phyloP scores from a whole-genome alignment of 2,888 invertebrate genomes.

The Gryllus longicercus region DNA sequence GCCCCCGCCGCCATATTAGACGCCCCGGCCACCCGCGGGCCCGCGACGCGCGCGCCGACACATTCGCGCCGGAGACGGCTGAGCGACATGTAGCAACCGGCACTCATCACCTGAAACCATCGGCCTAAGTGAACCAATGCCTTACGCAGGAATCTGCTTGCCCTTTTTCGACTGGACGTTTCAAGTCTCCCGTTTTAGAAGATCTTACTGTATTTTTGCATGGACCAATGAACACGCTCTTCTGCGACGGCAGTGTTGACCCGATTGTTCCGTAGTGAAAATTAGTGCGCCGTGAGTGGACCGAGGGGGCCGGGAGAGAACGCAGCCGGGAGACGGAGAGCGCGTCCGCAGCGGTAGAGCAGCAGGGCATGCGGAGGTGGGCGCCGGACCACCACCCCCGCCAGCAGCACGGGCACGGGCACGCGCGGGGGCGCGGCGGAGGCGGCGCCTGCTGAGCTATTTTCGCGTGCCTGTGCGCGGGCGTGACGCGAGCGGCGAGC shows the following conservation, averaged over 20 bases:
- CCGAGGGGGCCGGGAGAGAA: too few relatives aligned
- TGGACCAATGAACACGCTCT: not conserved
- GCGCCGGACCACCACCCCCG: too few relatives aligned
- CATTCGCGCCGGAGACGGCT: too few relatives aligned
- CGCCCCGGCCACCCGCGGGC: not conserved
- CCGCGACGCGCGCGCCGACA: not conserved
- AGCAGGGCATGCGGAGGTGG: too few relatives aligned
- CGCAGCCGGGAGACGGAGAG: too few relatives aligned
- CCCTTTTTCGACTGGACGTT: not conserved
- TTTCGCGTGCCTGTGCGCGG: slow-evolving; percentile 1
- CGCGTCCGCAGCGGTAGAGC: too few relatives aligned
- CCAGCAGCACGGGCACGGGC: too few relatives aligned
- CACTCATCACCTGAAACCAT: not conserved
- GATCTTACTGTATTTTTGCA: not conserved
- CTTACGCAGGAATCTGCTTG: slow-evolving; percentile 8
- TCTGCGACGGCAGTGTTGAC: too few relatives aligned
- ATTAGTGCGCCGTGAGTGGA: too few relatives aligned
- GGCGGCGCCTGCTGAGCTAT: not conserved
- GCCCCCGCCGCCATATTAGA: not conserved
- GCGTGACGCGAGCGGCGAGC: not conserved
- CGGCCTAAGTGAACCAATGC: not conserved
- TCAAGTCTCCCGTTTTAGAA: not conserved
- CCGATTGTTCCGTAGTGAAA: too few relatives aligned
- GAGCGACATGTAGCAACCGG: too few relatives aligned
- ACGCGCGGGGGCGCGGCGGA: not conserved